phyloP scores from a whole-genome alignment of 2,113 vertebrate genomes.

The Dissostichus mawsoni region DNA sequence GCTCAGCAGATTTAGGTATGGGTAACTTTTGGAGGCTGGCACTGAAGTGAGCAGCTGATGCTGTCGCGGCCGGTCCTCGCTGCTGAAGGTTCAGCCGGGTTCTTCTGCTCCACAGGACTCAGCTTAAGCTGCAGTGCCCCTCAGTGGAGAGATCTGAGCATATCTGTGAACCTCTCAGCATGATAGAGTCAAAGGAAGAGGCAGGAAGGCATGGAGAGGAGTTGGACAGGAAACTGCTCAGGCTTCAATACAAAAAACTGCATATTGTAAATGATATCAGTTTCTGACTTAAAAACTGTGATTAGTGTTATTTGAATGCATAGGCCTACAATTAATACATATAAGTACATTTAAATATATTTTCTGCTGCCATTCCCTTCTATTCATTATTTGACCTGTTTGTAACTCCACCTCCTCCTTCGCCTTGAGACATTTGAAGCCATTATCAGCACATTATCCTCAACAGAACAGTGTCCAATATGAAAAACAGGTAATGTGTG shows the following conservation, averaged over 20 bases:
- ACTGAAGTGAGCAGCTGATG: slow-evolving; percentile 61
- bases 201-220: slow-evolving; percentile 5
- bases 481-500: slow-evolving; percentile 14
- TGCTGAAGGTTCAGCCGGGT: slow-evolving; percentile 56
- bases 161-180: background rate
- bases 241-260: background rate
- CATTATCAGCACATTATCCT: slow-evolving; percentile 26
- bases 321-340: background rate
- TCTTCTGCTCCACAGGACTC: slow-evolving; percentile 18
- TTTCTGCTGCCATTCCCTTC: background rate
- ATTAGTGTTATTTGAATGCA: background rate
- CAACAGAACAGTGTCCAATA: slow-evolving; percentile 9
- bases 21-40: slow-evolving; percentile 74
- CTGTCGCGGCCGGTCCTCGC: slow-evolving; percentile 21
- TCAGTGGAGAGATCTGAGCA: slow-evolving; percentile 52
- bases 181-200: background rate
- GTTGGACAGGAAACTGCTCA: slow-evolving; percentile 2
- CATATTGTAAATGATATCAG: background rate
- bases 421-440: background rate
- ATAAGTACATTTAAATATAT: background rate
- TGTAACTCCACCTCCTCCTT: background rate
- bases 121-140: slow-evolving; percentile 74
- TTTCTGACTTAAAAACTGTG: background rate
- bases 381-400: background rate
- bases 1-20: slow-evolving; percentile 80